These are phyloP conservation scores for Auanema freiburgensis DNA, from an alignment of 2,888 invertebrate genomes.

Conservation along the genomic window DNA sequence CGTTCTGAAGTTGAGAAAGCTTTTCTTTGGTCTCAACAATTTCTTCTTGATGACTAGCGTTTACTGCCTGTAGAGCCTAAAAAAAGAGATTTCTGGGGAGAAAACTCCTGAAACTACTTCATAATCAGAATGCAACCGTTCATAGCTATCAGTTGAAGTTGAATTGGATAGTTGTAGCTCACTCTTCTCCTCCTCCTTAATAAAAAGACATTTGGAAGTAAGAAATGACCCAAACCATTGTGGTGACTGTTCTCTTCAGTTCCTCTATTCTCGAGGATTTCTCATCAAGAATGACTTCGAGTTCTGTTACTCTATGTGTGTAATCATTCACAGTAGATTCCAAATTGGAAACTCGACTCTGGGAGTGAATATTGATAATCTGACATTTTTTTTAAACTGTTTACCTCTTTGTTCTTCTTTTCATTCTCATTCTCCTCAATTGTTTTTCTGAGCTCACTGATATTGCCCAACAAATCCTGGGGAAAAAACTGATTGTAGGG, in stretches of 20 bases:
- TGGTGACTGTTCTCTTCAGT: neutral
- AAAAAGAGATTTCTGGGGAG: no score
- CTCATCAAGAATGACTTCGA: neutral
- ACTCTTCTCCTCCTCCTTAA: no score
- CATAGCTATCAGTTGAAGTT: no score
- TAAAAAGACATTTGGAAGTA: no score
- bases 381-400: no score
- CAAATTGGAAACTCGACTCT: neutral
- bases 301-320: neutral
- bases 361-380: neutral
- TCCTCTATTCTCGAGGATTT: neutral
- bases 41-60: no score
- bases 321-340: neutral
- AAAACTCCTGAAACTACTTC: no score
- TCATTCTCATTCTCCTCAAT: constrained; percentile 28
- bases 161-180: no score
- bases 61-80: no score
- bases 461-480: constrained; percentile 8
- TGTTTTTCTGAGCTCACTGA: constrained; percentile 17
- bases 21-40: no score
- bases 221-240: neutral
- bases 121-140: no score
- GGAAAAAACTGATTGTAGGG: neutral
- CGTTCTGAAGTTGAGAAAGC: no score
- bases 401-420: constrained; percentile 18